These are phyloP conservation scores for Peromyscus attwateri DNA, from an alignment of 2,797 vertebrate genomes.

Conservation along the genomic window DNA sequence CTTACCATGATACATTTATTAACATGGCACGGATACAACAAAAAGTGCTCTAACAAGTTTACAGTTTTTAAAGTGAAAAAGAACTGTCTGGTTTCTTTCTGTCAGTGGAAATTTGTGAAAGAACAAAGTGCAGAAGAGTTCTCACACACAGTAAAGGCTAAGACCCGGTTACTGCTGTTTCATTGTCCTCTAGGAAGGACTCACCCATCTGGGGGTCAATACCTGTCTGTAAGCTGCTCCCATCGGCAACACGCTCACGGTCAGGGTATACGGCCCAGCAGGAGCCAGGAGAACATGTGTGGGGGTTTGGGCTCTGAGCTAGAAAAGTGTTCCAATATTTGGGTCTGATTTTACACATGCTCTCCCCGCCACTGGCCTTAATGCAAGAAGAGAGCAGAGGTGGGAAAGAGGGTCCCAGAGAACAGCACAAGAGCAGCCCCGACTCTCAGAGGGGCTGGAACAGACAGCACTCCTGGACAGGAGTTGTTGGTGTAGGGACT, in stretches of 20 bases:
- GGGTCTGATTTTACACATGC: neutral
- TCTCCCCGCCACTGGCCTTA: neutral
- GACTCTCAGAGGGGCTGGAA: neutral
- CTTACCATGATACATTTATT: neutral
- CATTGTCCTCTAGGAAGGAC: neutral
- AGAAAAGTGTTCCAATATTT: neutral
- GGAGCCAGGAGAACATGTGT: neutral
- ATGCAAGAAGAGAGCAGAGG: neutral
- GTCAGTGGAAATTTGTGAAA: neutral
- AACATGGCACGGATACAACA: neutral
- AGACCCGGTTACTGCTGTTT: no score
- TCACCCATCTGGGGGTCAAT: neutral
- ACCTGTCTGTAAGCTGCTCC: neutral
- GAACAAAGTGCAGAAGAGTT: neutral
- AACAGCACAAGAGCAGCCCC: neutral
- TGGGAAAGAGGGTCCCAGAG: neutral
- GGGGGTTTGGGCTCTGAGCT: neutral
- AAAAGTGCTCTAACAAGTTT: neutral
- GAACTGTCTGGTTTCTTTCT: neutral
- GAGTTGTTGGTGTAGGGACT: neutral
- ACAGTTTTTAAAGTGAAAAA: slow-evolving; percentile 22
- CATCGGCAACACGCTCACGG: rapidly evolving
- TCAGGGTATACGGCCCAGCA: neutral
- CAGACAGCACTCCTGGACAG: neutral
- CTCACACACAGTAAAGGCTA: neutral